phyloP scores from a whole-genome alignment of 2,888 invertebrate genomes.

The Chrysina gloriosa region DNA sequence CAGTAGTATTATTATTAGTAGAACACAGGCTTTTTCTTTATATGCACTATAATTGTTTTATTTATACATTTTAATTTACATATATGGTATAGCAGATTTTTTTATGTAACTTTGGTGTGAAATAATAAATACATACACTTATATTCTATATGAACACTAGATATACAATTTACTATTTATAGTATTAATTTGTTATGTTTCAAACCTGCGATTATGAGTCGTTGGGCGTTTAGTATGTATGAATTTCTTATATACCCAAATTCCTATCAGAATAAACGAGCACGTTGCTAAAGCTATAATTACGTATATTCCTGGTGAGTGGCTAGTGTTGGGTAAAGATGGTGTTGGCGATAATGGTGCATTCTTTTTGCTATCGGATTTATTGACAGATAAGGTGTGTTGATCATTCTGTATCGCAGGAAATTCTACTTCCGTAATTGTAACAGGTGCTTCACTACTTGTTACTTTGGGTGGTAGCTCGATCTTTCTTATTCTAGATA shows the following conservation, averaged over 20 bases:
- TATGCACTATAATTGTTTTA: no score
- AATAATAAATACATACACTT: no score
- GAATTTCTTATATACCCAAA: slow-evolving; percentile 40
- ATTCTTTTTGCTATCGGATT: neutral
- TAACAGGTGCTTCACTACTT: slow-evolving; percentile 24
- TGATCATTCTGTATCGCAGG: slow-evolving; percentile 36
- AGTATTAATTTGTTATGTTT: slow-evolving; percentile 39
- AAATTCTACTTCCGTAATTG: slow-evolving; percentile 35
- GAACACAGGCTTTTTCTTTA: no score
- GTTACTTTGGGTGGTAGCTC: neutral
- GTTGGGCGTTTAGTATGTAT: slow-evolving; percentile 41
- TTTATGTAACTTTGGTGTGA: no score
- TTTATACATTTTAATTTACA: no score
- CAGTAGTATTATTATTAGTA: no score
- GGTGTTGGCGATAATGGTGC: neutral
- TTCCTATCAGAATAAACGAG: slow-evolving; percentile 30
- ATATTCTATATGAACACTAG: no score
- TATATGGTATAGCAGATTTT: no score
- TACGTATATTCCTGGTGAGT: slow-evolving; percentile 37
- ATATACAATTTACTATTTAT: no score
- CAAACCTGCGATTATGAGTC: slow-evolving; percentile 49
- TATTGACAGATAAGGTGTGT: no score
- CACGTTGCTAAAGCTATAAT: slow-evolving; percentile 42
- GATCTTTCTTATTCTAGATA: slow-evolving; percentile 6
- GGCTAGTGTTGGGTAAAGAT: neutral